A percentile compares a stretch with the other conserved stretches of the same genome.
Conservation (phyloP, 2,888 invertebrate species). For the Andrena marginata region DNA sequence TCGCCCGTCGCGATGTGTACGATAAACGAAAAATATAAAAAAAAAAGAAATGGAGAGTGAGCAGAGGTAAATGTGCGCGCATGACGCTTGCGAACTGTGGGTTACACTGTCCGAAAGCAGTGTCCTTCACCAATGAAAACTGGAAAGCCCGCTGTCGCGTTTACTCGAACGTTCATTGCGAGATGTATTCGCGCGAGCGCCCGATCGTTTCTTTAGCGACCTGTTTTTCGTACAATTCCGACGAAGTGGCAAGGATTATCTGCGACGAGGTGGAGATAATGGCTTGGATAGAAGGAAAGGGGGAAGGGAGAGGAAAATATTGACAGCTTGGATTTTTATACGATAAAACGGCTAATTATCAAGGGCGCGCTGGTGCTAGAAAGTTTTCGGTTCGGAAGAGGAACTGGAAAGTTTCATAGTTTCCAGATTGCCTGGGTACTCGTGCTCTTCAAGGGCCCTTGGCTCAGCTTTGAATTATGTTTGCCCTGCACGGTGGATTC, state of each 20-base stretch:
- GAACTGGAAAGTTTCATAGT: no score
- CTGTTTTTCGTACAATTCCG: slow-evolving; percentile 28
- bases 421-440: no score
- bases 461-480: no score
- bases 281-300: no score
- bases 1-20: neutral
- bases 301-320: no score
- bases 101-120: neutral
- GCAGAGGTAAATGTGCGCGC: neutral
- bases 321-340: no score
- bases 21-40: neutral
- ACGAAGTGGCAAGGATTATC: slow-evolving; percentile 38
- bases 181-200: neutral
- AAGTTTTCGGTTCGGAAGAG: no score
- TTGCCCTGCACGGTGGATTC: no score
- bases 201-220: slow-evolving; percentile 32
- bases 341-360: no score
- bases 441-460: no score
- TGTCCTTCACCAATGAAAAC: slow-evolving; percentile 61
- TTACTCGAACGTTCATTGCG: slow-evolving; percentile 21
- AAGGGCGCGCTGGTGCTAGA: no score
- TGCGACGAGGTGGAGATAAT: neutral
- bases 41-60: no score
- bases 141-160: slow-evolving; percentile 63
- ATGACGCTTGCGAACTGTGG: neutral